phyloP scores from a whole-genome alignment of 1,140 invertebrate species.

The Apis cerana region DNA sequence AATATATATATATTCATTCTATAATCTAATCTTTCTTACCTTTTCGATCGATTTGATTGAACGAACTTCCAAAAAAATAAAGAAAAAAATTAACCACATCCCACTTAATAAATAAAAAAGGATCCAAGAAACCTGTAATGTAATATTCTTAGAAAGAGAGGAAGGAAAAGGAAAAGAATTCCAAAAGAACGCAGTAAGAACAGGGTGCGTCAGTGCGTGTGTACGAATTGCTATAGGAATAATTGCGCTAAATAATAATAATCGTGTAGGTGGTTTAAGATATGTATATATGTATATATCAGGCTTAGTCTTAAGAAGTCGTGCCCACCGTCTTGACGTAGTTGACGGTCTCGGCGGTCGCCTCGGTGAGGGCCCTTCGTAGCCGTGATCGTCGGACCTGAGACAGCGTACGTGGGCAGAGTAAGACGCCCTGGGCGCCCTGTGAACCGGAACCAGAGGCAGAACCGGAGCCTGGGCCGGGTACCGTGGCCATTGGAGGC shows the following conservation, averaged over 20 bases:
- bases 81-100: too few species aligned
- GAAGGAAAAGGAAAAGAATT: too few species aligned
- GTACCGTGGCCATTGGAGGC: constrained; percentile 63
- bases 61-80: too few species aligned
- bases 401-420: constrained; percentile 93
- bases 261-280: constrained; percentile 24
- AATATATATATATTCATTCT: too few species aligned
- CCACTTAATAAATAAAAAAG: too few species aligned
- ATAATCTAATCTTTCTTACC: too few species aligned
- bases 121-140: too few species aligned
- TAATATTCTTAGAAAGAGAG: too few species aligned
- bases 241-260: neutral
- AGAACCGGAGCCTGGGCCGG: constrained; percentile 67
- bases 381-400: constrained; percentile 90
- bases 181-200: neutral
- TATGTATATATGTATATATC: constrained; percentile 23
- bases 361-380: constrained; percentile 92
- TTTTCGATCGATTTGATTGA: too few species aligned
- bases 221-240: neutral
- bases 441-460: constrained; percentile 58
- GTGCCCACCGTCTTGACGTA: constrained; percentile 92
- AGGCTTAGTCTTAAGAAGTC: constrained; percentile 44
- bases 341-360: constrained; percentile 92
- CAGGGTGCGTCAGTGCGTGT: neutral
- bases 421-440: constrained; percentile 88